Base-by-base conservation (phyloP, 2,113 vertebrate genomes). In the Sula dactylatra region DNA sequence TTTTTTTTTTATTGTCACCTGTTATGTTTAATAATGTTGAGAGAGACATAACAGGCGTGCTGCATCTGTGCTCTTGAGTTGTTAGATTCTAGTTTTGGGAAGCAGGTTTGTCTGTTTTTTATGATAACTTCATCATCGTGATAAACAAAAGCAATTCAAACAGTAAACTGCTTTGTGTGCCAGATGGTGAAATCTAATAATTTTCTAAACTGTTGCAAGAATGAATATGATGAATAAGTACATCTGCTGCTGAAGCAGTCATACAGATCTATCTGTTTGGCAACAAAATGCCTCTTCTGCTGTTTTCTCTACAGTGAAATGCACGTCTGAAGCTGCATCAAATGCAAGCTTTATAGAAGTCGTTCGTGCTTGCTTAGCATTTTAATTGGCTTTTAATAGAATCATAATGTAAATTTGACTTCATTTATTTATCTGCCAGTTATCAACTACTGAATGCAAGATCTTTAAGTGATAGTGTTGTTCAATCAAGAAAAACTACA, bases 151-250 rank as follows among this genome's bases (percentile, higher is more conserved):
- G 71, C 82, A 69, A 45, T 92, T 93, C 84, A 92, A 94, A 95
- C 76, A 78, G 80, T 95, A 96, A 96, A 94, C 82, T 96, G 74
- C 83, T 79, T 66, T 87, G 92, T 89, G 73, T 95, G 86, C 88
- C 96, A 98, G 95, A 97, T 97, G 95, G 95, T 7, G 3, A 96
- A 96, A 94, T 91, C 67, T 89, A 93, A 94, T 96, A 82, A 89
- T 97, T 97, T 96, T 89, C 90, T 96, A 73, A 97, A 93, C 76
- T 96, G 88, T 96, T 96, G 76, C 80, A 70, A 96, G 84, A 95
- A 93, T 73, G 79, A 76, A 50, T 94, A 67, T 93, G 90, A 96
- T 93, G 72, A 96, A 93, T 95, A 96, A 95, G 93, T 97, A 67
- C 91, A 97, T 95, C 96, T 95, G 96, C 90, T 97, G 90, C 87